Conservation (phyloP, 2,113 vertebrate species). For the Puffinus mauretanicus region DNA sequence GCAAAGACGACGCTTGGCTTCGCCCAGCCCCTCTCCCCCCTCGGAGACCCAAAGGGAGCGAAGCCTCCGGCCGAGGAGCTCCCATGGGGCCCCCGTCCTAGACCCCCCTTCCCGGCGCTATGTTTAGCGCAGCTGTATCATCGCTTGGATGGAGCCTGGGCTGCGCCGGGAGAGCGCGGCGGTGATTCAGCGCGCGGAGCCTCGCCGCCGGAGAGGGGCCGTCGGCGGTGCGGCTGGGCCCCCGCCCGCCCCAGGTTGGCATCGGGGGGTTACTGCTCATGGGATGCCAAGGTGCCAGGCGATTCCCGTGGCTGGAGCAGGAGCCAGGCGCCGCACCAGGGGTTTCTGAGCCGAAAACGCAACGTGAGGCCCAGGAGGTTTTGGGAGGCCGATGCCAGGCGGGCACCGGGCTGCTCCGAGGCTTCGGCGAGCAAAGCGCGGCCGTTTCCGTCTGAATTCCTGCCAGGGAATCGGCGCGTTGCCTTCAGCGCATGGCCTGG, state of each 20-base stretch:
- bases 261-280: rapidly evolving
- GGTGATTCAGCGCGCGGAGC: background rate
- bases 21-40: background rate
- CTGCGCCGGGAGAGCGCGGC: background rate
- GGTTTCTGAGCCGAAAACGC: rapidly evolving
- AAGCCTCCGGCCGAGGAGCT: background rate
- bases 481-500: rapidly evolving
- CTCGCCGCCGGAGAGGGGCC: too few relatives aligned
- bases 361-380: background rate
- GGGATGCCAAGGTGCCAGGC: rapidly evolving
- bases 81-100: rapidly evolving
- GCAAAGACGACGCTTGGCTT: background rate
- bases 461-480: rapidly evolving
- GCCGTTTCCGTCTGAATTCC: background rate
- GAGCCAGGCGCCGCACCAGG: rapidly evolving
- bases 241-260: rapidly evolving
- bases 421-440: rapidly evolving
- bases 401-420: background rate
- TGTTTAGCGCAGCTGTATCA: background rate
- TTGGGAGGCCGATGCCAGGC: rapidly evolving
- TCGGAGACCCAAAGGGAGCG: rapidly evolving
- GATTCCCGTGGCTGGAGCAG: background rate
- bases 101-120: rapidly evolving
- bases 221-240: rapidly evolving
- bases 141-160: background rate